Conservation (phyloP, 1,140 invertebrate genomes). For the Nymphalis io region DNA sequence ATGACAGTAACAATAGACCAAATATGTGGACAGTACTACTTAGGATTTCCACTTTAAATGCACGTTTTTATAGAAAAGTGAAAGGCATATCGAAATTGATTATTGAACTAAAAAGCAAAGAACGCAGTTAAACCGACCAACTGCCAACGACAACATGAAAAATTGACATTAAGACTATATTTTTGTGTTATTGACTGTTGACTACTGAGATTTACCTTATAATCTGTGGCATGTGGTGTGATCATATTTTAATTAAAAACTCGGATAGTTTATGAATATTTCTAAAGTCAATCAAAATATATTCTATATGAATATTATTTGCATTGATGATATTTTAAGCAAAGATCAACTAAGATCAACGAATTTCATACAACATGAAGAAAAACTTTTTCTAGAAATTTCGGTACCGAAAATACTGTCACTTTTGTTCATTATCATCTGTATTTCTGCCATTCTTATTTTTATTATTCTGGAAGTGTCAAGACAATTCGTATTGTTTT, state of each 20-base stretch:
- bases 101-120: slow-evolving; percentile 28
- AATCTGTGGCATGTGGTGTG: background rate
- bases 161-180: slow-evolving; percentile 5
- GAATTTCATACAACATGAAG: background rate
- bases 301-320: background rate
- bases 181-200: background rate
- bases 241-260: background rate
- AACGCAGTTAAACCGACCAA: slow-evolving; percentile 22
- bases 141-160: slow-evolving; percentile 13
- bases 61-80: slow-evolving; percentile 40
- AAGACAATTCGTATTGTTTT: slow-evolving; percentile 16
- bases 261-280: background rate
- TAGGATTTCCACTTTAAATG: slow-evolving; percentile 26
- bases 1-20: slow-evolving; percentile 1
- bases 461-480: slow-evolving; percentile 20
- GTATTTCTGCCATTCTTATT: background rate
- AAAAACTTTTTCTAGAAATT: background rate
- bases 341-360: no score
- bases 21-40: background rate
- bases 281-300: background rate
- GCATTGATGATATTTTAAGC: background rate
- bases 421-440: background rate
- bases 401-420: background rate
- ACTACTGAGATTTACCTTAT: background rate
- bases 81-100: slow-evolving; percentile 39